A percentile compares a stretch with the other conserved stretches of the same genome.
phyloP scores from a whole-genome alignment of 2,888 invertebrate genomes.

The Aphrophora alni region DNA sequence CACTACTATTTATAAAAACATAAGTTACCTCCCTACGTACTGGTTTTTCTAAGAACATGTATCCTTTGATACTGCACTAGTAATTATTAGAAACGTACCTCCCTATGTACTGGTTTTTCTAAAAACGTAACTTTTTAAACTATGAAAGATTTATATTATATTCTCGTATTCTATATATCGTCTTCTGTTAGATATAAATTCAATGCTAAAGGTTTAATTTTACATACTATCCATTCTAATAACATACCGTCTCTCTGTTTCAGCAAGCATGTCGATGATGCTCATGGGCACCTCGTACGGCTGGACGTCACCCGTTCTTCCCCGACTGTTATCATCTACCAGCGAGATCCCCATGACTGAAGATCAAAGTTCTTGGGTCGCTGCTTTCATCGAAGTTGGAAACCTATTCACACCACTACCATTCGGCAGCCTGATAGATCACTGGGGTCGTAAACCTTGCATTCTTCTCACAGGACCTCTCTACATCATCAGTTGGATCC shows the following conservation, averaged over 20 bases:
- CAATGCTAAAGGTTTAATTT: no score
- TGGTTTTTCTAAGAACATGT: no score
- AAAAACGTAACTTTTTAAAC: no score
- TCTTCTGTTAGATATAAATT: no score
- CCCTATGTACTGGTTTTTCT: no score
- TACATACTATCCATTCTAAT: no score
- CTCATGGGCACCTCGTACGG: constrained; percentile 41
- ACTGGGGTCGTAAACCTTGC: constrained; percentile 41
- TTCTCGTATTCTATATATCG: no score
- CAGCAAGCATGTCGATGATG: constrained; percentile 28
- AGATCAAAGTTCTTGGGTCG: constrained; percentile 49
- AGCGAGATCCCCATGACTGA: constrained; percentile 43
- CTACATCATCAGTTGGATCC: constrained; percentile 38
- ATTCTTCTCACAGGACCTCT: constrained; percentile 42
- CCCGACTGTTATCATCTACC: constrained; percentile 28
- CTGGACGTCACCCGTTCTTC: constrained; percentile 48
- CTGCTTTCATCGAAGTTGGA: constrained; percentile 47
- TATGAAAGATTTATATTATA: no score
- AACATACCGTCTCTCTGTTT: neutral
- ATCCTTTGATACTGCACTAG: no score
- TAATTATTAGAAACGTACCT: no score
- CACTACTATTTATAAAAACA: no score
- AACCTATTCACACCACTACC: constrained; percentile 43
- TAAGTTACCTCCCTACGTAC: no score
- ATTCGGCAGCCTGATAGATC: constrained; percentile 40